Conservation (phyloP, 2,888 invertebrate genomes). For the Ptilodon capucinus region DNA sequence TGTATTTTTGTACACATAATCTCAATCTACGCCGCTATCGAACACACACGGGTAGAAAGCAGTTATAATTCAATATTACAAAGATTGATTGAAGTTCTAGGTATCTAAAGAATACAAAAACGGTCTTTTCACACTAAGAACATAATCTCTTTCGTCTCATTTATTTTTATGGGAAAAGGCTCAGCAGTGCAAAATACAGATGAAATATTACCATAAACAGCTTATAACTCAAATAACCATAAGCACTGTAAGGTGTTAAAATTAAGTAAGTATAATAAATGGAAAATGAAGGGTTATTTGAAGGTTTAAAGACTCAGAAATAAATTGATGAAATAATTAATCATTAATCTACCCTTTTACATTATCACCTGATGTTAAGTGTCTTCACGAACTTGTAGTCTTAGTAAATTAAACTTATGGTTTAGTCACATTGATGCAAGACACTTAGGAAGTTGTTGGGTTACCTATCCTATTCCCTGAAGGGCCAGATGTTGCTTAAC, state of each 20-base stretch:
- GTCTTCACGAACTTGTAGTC: too few species aligned
- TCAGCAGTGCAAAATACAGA: not conserved
- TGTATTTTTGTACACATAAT: conserved; percentile 31
- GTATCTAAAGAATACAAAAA: conserved; percentile 2
- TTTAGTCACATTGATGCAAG: not conserved
- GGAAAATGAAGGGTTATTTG: not conserved
- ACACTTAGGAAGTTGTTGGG: not conserved
- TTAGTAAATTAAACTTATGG: too few species aligned
- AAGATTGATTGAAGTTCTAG: conserved; percentile 8
- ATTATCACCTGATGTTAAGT: too few species aligned
- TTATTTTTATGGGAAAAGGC: not conserved
- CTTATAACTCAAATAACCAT: not conserved
- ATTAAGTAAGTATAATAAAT: not conserved
- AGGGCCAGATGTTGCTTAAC: not conserved
- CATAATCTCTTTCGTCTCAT: not conserved
- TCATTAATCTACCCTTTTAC: too few species aligned
- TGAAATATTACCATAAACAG: not conserved
- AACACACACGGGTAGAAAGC: conserved; percentile 5
- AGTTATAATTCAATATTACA: conserved; percentile 13
- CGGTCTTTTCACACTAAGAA: not conserved
- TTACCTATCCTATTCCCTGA: not conserved
- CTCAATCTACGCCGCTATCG: conserved; percentile 17
- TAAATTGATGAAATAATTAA: not conserved
- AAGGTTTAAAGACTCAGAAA: not conserved
- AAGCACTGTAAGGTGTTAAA: not conserved